Percentiles rank a stretch among this genome's conserved stretches.
Evolutionary conservation across 2,888 invertebrate genomes (phyloP).

Genomic region (Ommatoiulus sabulosus): DNA sequence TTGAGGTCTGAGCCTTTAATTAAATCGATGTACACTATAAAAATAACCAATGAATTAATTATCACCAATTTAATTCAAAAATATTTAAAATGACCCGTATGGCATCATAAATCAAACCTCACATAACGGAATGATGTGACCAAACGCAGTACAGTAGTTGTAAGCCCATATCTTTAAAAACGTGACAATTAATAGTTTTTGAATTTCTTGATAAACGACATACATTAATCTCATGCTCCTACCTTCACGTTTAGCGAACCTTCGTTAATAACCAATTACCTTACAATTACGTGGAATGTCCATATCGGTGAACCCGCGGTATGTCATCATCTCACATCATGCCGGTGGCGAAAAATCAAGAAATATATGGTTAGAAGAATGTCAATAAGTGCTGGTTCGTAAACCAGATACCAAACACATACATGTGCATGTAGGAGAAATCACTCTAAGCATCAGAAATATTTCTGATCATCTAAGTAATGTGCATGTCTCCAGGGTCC

Average conservation of each 20-base stretch:
- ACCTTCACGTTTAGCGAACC: too few relatives aligned
- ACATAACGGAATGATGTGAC: too few relatives aligned
- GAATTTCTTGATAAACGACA: too few relatives aligned
- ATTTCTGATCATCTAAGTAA: constrained; percentile 26
- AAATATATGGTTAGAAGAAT: neutral
- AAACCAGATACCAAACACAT: neutral
- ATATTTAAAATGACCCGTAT: neutral
- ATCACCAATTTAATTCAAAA: neutral
- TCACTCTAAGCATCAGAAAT: constrained; percentile 2
- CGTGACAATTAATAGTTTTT: too few relatives aligned
- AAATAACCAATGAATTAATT: too few relatives aligned
- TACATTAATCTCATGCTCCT: too few relatives aligned
- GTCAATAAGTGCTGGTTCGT: neutral
- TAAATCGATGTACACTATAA: too few relatives aligned
- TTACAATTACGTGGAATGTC: neutral
- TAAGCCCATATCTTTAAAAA: too few relatives aligned
- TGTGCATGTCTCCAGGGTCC: constrained; percentile 17
- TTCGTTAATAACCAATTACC: too few relatives aligned
- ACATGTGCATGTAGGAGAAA: neutral
- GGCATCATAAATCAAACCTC: too few relatives aligned
- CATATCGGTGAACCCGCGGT: neutral
- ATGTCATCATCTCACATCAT: neutral
- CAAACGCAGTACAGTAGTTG: too few relatives aligned
- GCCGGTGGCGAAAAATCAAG: neutral
- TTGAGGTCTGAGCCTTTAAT: too few relatives aligned